Base-by-base conservation (phyloP, 1,140 invertebrate genomes). In the Scaptomyza graminum region DNA sequence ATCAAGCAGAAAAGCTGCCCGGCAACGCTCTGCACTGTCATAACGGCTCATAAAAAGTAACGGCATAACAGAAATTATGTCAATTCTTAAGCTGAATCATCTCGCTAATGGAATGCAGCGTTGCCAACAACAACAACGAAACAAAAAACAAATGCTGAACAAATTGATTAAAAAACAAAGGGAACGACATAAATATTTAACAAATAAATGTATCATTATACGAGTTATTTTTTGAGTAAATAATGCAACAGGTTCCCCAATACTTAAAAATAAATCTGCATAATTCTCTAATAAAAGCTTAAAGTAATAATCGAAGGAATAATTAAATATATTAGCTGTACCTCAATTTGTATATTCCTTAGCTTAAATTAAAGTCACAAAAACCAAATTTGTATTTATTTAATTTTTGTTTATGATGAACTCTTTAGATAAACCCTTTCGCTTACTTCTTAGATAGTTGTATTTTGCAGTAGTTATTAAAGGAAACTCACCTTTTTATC, bases 401-500 rank as follows among this genome's bases (percentile, higher is more conserved):
- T 41, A n/a, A 1, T 6, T 41, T 41, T 41, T 5, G 0, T 41
- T 5, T 5, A 41, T n/a, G 12, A 5, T 39, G 12, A 41, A 4
- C 12, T n/a, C 2, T 8, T 6, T 41, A n/a, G 2, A 39, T 39
- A 12, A n/a, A 31, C 28, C 28, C 28, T 3, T 31, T 31, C 28
- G 5, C 5, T 31, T 31, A 31, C 28, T 31, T 31, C 28, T 31
- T 8, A 34, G 8, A 7, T 34, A 34, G 8, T 5, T 12, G 12
- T 5, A 41, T n/a, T 28, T 47, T 39, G 25, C 13, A 37, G 9
- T 4, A 7, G 25, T 18, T 13, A 41, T 34, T 41, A 9, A 39
- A 3, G 16, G 16, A 0, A 50, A 68, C 65, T 68, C 39, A 68
- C 65, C 22, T 18, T 44, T 65, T 60, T 51, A 1, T 34, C 22